Evolutionary conservation across 1,140 invertebrate species (phyloP), one percentile per base, ranked within the genome.

Genomic region (Meloidogyne floridensis): DNA sequence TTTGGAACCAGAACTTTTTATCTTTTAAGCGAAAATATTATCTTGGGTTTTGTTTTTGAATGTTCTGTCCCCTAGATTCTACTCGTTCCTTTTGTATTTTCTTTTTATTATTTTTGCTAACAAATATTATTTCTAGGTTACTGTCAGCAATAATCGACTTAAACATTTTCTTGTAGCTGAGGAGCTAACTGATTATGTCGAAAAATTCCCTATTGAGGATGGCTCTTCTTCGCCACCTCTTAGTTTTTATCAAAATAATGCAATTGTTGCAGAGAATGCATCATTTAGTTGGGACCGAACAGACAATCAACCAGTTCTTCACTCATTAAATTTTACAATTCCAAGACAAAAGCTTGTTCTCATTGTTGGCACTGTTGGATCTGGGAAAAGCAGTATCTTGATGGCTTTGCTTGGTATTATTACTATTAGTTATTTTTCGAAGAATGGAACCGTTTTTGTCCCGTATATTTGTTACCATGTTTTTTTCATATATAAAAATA

Each of bases 51-150:
- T 11, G 4, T 13, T 77, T 77, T 77, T 54, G 56, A 71, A 65
- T 72, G 4, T 54, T 18, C 11, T 98, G 87, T 98, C 99, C 93
- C 98, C 98, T 92, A 32, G 32, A 96, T 98, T 87, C 93, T 99
- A 85, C 93, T 96, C 89, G 97, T 97, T 91, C 96, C 96, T 86
- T 92, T 93, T 72, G 85, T 6, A 47, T 89, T 47, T 91, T 93
- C 84, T 87, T 93, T 77, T 92, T 92, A 4, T 91, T 92, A 86
- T 87, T 93, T 54, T 91, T 93, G 81, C 89, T 90, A 10, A 90
- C 32, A 32, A 32, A 32, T 32, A 89, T 75, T 78, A 92, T 42
- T 88, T 93, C 54, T 90, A 92, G 82, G 81, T 74, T 15, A 43
- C 73, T 47, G 84, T 85, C 5, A 86, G 82, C 80, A 87, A 86